Evolutionary conservation across 2,113 vertebrate genomes (phyloP).

Genomic region (Cinclus cinclus): DNA sequence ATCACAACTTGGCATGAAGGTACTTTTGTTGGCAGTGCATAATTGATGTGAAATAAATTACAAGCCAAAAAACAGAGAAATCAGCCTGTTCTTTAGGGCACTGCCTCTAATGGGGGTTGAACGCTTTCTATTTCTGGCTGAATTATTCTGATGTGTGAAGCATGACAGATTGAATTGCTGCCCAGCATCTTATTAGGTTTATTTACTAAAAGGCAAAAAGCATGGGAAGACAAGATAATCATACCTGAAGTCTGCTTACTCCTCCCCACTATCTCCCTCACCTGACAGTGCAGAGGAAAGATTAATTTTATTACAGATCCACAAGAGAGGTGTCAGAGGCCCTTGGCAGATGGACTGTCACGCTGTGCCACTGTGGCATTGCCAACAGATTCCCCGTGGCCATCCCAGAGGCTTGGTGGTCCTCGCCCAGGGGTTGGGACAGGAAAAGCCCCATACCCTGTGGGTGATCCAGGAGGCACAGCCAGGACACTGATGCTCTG

Average conservation of each 20-base stretch:
- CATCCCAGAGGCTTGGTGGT: neutral
- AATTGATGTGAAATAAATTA: slow-evolving; percentile 47
- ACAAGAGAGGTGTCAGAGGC: neutral
- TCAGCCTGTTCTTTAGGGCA: slow-evolving; percentile 36
- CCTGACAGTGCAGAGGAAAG: neutral
- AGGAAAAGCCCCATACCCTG: neutral
- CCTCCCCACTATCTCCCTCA: neutral
- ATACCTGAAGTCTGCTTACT: neutral
- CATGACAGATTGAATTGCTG: slow-evolving; percentile 54
- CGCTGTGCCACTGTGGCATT: neutral
- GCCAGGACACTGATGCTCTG: neutral
- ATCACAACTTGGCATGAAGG: neutral
- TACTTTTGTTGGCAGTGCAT: slow-evolving; percentile 23
- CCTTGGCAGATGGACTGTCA: neutral
- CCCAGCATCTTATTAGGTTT: slow-evolving; percentile 57
- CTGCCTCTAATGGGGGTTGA: slow-evolving; percentile 29
- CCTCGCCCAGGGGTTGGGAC: fast-evolving
- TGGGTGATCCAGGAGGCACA: neutral
- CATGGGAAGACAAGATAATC: neutral
- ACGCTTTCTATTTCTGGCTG: slow-evolving; percentile 4
- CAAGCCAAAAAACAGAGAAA: neutral
- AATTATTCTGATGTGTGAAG: slow-evolving; percentile 46
- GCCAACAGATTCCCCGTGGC: neutral
- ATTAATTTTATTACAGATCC: neutral
- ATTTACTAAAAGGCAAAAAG: slow-evolving; percentile 62